These are phyloP conservation scores for Phymorhynchus buccinoides DNA, from an alignment of 1,140 invertebrate genomes.

Conservation along the genomic window DNA sequence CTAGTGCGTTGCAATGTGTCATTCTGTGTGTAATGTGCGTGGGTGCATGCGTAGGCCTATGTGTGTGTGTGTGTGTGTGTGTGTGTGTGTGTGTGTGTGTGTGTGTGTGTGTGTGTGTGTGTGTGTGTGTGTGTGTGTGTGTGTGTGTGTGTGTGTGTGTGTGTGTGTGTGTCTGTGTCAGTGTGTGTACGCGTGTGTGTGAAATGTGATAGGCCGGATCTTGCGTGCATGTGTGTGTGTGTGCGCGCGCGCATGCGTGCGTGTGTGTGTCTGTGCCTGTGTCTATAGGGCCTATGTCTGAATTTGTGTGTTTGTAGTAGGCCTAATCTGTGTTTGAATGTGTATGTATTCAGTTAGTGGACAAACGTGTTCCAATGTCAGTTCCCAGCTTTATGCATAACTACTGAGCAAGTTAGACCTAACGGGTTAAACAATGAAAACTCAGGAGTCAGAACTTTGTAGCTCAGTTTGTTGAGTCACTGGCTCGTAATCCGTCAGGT, in stretches of 20 bases:
- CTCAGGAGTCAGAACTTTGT: no score
- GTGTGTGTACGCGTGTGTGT: not conserved
- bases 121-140: not conserved
- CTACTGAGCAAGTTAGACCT: no score
- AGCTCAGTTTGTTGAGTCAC: no score
- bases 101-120: not conserved
- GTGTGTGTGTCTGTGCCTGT: not conserved
- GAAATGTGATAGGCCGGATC: no score
- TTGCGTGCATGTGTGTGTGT: constrained; percentile 5
- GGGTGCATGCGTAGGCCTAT: no score
- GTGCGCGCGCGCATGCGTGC: not conserved
- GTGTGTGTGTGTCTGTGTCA: not conserved
- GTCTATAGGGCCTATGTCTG: not conserved
- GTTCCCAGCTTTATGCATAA: no score
- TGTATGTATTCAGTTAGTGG: not conserved
- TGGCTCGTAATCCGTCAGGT: no score
- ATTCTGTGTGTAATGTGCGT: not conserved
- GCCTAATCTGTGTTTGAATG: no score
- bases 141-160: not conserved
- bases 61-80: not conserved
- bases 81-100: constrained; percentile 1
- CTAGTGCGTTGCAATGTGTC: not conserved
- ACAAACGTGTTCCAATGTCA: no score
- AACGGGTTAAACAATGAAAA: no score
- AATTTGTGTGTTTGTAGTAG: not conserved